Percentiles rank a stretch among this genome's conserved stretches.
phyloP scores from a whole-genome alignment of 2,888 invertebrate genomes.

The Listrodromus nycthemerus region DNA sequence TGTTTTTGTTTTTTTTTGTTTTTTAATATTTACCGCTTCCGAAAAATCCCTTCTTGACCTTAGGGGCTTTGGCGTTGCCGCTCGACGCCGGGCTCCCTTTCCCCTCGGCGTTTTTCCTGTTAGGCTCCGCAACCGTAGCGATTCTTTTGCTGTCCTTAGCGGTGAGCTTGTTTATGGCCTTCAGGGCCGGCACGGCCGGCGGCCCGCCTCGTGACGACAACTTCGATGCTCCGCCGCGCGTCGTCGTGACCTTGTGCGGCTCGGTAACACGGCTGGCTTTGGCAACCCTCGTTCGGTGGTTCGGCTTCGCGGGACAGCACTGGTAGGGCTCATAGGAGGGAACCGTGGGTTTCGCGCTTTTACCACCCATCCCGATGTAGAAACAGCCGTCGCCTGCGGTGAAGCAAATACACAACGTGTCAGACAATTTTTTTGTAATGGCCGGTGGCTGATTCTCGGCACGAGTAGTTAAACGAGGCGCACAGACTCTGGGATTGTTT shows the following conservation, averaged over 20 bases:
- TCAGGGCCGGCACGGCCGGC: slow-evolving; percentile 75
- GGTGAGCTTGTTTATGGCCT: slow-evolving; percentile 84
- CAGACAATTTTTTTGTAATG: slow-evolving; percentile 75
- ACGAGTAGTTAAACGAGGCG: slow-evolving; percentile 46
- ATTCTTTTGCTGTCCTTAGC: slow-evolving; percentile 84
- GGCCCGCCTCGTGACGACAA: slow-evolving; percentile 14
- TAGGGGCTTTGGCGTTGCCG: slow-evolving; percentile 84
- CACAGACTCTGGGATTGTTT: slow-evolving; percentile 37
- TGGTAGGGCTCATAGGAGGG: slow-evolving; percentile 95
- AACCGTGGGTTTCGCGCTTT: slow-evolving; percentile 90
- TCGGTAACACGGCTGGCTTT: slow-evolving; percentile 86
- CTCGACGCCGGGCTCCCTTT: slow-evolving; percentile 71
- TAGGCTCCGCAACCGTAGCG: slow-evolving; percentile 72
- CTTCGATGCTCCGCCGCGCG: slow-evolving; percentile 69
- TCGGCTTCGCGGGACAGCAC: slow-evolving; percentile 95
- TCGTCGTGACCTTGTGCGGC: slow-evolving; percentile 71
- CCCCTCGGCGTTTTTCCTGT: slow-evolving; percentile 59
- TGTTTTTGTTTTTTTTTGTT: slow-evolving; percentile 31
- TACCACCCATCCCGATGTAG: slow-evolving; percentile 97
- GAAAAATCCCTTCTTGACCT: slow-evolving; percentile 93
- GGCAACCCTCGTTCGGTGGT: slow-evolving; percentile 92
- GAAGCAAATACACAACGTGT: slow-evolving; percentile 91
- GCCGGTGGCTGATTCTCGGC: slow-evolving; percentile 57
- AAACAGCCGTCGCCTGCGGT: slow-evolving; percentile 98
- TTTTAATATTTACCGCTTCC: slow-evolving; percentile 91